Percentiles rank a stretch among this genome's conserved stretches.
Conservation (phyloP, 92 coral and sea anemone genomes). For the Paragorgia papillata region DNA sequence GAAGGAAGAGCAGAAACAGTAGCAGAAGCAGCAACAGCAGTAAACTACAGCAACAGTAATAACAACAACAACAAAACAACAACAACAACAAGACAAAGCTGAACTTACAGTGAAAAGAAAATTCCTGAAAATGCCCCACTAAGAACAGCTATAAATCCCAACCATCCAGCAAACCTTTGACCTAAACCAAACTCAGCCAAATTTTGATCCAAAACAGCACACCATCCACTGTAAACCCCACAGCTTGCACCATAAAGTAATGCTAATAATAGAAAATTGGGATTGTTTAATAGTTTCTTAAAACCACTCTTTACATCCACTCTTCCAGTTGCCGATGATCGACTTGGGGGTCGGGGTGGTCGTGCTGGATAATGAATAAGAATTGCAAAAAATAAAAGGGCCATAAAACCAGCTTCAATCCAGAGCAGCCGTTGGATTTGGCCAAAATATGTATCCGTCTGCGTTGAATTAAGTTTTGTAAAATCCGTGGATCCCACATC, state of each 20-base stretch:
- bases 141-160: conserved; percentile 91
- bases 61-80: not conserved
- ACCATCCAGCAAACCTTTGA: conserved; percentile 92
- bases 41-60: too few relatives aligned
- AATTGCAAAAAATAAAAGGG: conserved; percentile 66
- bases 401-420: conserved; percentile 68
- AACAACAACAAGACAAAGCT: not conserved
- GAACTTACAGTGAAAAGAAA: conserved; percentile 87
- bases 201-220: conserved; percentile 82
- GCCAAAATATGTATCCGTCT: conserved; percentile 46
- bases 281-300: conserved; percentile 68
- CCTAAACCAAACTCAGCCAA: conserved; percentile 69
- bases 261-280: conserved; percentile 82
- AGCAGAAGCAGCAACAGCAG: too few relatives aligned
- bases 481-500: conserved; percentile 52
- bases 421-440: conserved; percentile 76
- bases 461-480: conserved; percentile 53
- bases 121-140: conserved; percentile 93
- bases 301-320: conserved; percentile 70
- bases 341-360: conserved; percentile 85
- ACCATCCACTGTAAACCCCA: conserved; percentile 96
- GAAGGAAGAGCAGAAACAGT: too few relatives aligned
- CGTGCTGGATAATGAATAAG: conserved; percentile 78
- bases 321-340: conserved; percentile 89
- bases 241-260: conserved; percentile 84